Percentiles rank a stretch among this genome's conserved stretches.
Conservation (phyloP, 1,140 invertebrate species). For the Hyposmocoma kahamanoa region DNA sequence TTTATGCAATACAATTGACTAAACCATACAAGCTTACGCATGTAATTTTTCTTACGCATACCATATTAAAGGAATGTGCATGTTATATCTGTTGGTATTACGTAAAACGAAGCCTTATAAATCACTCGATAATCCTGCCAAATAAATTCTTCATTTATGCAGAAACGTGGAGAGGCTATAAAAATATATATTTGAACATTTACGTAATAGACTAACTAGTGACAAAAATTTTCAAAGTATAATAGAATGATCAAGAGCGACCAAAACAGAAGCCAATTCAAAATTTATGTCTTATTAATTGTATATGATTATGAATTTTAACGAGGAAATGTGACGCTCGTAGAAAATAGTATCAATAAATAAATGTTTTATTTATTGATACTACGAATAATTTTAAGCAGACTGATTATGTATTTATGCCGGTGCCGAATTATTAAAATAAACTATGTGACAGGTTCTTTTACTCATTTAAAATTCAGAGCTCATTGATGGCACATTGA, state of each 20-base stretch:
- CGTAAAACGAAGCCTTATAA: background rate
- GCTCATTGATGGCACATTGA: slow-evolving; percentile 23
- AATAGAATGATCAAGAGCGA: no score
- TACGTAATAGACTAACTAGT: no score
- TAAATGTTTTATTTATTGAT: background rate
- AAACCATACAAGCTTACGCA: background rate
- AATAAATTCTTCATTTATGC: slow-evolving; percentile 1
- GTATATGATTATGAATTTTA: slow-evolving; percentile 8
- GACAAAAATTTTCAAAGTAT: no score
- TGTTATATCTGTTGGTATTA: background rate
- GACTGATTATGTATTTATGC: background rate
- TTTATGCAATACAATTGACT: background rate
- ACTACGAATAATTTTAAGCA: background rate
- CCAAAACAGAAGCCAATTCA: background rate
- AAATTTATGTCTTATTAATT: slow-evolving; percentile 16
- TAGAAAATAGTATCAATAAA: background rate
- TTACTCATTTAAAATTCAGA: slow-evolving; percentile 27
- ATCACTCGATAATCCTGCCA: background rate
- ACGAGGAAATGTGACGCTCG: background rate
- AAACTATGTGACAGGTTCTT: slow-evolving; percentile 21
- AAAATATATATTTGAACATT: no score
- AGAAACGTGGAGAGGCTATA: background rate
- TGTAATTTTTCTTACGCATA: background rate
- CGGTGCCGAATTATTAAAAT: background rate
- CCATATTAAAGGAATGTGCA: slow-evolving; percentile 14